Evolutionary conservation across 2,797 vertebrate species (phyloP).

Genomic region (Pelochelys cantorii): DNA sequence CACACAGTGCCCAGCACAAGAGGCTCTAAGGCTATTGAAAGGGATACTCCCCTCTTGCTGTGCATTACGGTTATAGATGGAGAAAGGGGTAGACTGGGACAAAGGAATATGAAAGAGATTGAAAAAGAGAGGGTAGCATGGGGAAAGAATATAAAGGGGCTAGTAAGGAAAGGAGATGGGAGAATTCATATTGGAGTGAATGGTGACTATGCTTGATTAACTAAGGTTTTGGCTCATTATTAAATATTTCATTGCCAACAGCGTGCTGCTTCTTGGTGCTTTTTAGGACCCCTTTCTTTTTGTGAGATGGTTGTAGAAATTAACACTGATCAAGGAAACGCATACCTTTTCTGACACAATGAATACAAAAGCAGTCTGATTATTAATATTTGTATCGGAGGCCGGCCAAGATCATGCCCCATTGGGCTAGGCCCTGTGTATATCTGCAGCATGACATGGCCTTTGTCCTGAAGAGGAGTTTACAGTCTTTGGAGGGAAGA

Average conservation of each 20-base stretch:
- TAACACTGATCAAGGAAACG: not conserved
- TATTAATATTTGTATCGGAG: not conserved
- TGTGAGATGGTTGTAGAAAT: not conserved
- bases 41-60: not conserved
- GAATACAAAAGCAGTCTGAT: not conserved
- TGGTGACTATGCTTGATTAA: not conserved
- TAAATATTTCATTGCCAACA: not conserved
- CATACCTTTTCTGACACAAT: not conserved
- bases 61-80: not conserved
- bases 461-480: not conserved
- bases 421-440: not conserved
- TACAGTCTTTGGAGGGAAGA: not conserved
- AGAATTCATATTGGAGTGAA: not conserved
- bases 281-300: not conserved
- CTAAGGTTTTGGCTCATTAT: not conserved
- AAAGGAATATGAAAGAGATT: not conserved
- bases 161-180: not conserved
- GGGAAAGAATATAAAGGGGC: not conserved
- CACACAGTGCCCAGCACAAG: not conserved
- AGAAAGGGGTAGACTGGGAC: not conserved
- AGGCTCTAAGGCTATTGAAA: not conserved
- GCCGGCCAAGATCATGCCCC: not conserved
- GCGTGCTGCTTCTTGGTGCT: accelerated
- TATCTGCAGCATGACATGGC: not conserved
- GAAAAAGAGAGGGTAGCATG: not conserved